phyloP scores from a whole-genome alignment of 2,113 vertebrate species.

The Corythoichthys intestinalis region DNA sequence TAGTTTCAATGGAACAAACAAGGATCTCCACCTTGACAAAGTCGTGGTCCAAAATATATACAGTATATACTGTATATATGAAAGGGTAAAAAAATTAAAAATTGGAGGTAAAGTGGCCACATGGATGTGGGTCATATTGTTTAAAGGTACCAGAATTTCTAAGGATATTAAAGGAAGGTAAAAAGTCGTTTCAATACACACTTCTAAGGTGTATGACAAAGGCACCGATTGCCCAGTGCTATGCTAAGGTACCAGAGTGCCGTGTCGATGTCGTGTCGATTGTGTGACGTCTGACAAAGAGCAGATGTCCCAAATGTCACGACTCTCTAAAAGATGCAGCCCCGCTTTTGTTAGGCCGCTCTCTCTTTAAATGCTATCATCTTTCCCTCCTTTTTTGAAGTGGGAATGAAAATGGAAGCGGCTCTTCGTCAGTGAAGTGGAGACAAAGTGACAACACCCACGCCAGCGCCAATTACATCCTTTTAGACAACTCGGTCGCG shows the following conservation, averaged over 20 bases:
- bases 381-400: conserved; percentile 60
- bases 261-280: conserved; percentile 46
- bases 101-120: too few species aligned
- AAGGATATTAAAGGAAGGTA: too few species aligned
- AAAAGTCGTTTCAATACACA: too few species aligned
- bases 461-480: background rate
- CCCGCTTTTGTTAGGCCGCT: conserved; percentile 52
- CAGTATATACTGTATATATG: too few species aligned
- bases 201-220: too few species aligned
- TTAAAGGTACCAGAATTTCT: too few species aligned
- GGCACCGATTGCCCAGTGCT: conserved; percentile 11
- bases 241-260: conserved; percentile 24
- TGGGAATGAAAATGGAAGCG: conserved; percentile 46
- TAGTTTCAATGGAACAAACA: too few species aligned
- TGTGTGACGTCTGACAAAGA: conserved; percentile 52
- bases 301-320: conserved; percentile 60
- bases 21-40: too few species aligned
- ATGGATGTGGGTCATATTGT: too few species aligned
- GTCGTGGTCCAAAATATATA: too few species aligned
- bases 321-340: conserved; percentile 39
- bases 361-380: conserved; percentile 63
- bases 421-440: conserved; percentile 44
- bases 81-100: too few species aligned
- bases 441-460: conserved; percentile 64
- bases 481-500: conserved; percentile 12